Conservation (phyloP, 2,113 vertebrate genomes). For the Onychorhynchus coronatus region DNA sequence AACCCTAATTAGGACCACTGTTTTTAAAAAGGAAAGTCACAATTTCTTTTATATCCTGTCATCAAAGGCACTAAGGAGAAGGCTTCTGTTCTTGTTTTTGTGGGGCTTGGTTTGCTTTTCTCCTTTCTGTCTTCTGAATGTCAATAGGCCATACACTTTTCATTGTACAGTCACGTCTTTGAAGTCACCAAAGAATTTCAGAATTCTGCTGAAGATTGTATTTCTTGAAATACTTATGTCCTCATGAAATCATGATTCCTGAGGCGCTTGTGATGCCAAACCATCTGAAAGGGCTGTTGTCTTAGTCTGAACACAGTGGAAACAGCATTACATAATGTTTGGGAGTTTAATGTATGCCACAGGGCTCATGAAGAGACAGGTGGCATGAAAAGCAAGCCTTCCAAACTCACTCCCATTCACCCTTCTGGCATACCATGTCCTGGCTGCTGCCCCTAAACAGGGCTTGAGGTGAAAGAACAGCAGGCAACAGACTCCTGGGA, state of each 20-base stretch:
- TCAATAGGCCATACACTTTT: not conserved
- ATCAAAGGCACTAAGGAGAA: not conserved
- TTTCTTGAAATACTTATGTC: not conserved
- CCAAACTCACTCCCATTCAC: not conserved
- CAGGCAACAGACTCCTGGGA: not conserved
- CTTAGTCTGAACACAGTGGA: not conserved
- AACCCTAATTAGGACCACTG: slow-evolving; percentile 21
- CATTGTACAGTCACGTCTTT: not conserved
- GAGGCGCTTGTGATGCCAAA: not conserved
- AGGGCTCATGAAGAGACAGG: not conserved
- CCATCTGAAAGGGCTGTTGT: not conserved
- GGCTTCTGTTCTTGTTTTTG: not conserved
- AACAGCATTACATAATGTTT: not conserved
- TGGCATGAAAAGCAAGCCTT: not conserved
- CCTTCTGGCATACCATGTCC: not conserved
- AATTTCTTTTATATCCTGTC: not conserved
- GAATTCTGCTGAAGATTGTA: not conserved
- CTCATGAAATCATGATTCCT: not conserved
- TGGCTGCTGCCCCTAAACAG: not conserved
- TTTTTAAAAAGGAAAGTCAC: slow-evolving; percentile 2
- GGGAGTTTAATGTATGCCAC: not conserved
- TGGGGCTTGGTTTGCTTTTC: not conserved
- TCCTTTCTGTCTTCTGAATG: not conserved
- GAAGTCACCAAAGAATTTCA: slow-evolving; percentile 15
- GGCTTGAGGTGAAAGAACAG: not conserved